phyloP scores from a whole-genome alignment of 2,113 vertebrate genomes.

The Alosa alosa region DNA sequence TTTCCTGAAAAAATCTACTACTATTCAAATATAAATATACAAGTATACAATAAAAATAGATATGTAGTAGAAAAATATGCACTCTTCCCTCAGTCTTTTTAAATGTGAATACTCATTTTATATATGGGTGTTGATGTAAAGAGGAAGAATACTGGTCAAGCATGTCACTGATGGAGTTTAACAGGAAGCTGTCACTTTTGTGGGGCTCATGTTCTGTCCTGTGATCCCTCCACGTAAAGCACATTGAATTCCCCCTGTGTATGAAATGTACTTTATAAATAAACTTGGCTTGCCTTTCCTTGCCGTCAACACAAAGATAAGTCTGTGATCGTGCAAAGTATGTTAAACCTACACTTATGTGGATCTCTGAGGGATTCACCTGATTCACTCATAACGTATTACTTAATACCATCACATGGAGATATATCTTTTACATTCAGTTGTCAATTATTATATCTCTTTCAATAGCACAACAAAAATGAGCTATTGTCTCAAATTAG shows the following conservation, averaged over 20 bases:
- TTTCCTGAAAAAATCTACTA: neutral
- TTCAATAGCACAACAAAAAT: neutral
- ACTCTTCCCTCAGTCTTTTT: neutral
- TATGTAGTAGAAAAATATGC: neutral
- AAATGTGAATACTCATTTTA: neutral
- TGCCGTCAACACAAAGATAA: neutral
- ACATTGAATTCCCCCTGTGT: neutral
- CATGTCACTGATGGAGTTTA: too few species aligned
- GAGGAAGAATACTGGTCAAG: too few species aligned
- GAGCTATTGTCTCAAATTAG: neutral
- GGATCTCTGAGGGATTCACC: neutral
- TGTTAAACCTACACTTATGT: neutral
- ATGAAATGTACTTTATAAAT: too few species aligned
- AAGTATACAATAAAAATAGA: neutral
- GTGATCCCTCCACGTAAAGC: neutral
- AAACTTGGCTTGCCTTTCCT: too few species aligned
- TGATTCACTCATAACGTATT: neutral
- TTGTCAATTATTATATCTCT: neutral
- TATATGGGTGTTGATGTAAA: too few species aligned
- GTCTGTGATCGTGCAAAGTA: neutral
- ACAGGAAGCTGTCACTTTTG: too few species aligned
- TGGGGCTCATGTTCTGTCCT: neutral
- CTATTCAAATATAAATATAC: neutral
- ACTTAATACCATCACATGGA: neutral
- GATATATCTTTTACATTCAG: neutral